Conservation (phyloP, 2,113 vertebrate genomes). For the Polypterus bichir region DNA sequence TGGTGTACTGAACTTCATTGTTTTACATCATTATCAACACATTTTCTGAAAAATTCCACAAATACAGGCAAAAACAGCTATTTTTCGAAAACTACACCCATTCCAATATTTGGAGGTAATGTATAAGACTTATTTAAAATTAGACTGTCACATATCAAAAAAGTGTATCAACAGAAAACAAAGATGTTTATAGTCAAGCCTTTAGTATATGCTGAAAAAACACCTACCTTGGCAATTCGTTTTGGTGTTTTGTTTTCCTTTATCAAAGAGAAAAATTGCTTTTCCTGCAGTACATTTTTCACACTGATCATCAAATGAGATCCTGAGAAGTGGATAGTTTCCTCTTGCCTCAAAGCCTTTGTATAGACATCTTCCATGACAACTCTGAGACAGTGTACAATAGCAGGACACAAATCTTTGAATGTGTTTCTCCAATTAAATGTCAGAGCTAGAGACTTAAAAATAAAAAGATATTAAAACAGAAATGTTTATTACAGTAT, state of each 20-base stretch:
- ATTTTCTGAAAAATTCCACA: too few species aligned
- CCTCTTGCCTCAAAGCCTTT: slow-evolving; percentile 67
- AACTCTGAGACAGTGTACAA: slow-evolving; percentile 66
- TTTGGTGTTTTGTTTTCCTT: slow-evolving; percentile 63
- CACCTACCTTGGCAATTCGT: slow-evolving; percentile 73
- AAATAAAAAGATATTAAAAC: slow-evolving; percentile 20
- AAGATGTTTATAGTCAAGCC: too few species aligned
- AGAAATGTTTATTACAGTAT: slow-evolving; percentile 18
- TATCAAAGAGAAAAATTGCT: slow-evolving; percentile 34
- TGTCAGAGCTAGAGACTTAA: slow-evolving; percentile 54
- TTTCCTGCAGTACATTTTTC: slow-evolving; percentile 36
- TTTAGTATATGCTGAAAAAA: background rate
- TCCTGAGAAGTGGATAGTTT: slow-evolving; percentile 41
- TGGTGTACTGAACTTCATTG: background rate
- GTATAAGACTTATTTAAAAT: too few species aligned
- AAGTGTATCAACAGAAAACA: too few species aligned
- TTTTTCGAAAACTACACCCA: too few species aligned
- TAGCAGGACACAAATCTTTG: slow-evolving; percentile 57
- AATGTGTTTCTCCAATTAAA: slow-evolving; percentile 83
- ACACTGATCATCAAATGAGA: slow-evolving; percentile 36
- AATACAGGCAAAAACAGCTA: too few species aligned
- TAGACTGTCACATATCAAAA: too few species aligned
- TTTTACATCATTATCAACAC: too few species aligned
- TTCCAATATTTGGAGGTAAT: too few species aligned
- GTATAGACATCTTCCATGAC: slow-evolving; percentile 63